Evolutionary conservation across 2,797 vertebrate genomes (phyloP), one percentile per base, ranked within the genome.

Genomic region (Iguana delicatissima): DNA sequence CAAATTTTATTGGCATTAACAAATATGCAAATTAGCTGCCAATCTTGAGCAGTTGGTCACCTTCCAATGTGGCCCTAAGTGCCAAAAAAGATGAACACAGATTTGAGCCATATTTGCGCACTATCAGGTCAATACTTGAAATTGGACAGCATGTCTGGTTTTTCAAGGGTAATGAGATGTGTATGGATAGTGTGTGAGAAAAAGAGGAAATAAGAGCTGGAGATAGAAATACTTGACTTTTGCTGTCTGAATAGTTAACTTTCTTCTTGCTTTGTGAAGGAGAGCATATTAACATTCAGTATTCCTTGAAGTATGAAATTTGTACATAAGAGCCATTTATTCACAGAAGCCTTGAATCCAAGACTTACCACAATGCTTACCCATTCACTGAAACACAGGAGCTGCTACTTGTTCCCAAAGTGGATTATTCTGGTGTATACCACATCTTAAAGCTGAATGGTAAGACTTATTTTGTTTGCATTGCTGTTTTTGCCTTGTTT

Each of bases 1-100:
- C 90, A 91, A 91, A 91, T 91, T 91, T 91, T 91, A 91, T 88
- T 91, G 90, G 90, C 90, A 91, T 91, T 91, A 91, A 84, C 90
- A 91, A 83, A 91, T 91, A 91, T 91, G 90, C 86, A 91, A 91
- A 91, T 91, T 88, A 91, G 90, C 90, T 91, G 90, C 90, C 90
- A 91, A 91, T 91, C 90, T 91, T 79, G 62, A 77, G 73, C 86
- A 91, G 90, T 91, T 91, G 90, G 90, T 91, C 90, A 91, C 86
- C 90, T 88, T 91, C 90, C 90, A 91, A 91, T 84, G 90, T 91
- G 86, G 86, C 86, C 90, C 90, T 91, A 91, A 91, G 90, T 91
- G 90, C 90, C 90, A 91, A 91, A 91, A 91, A 91, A 84, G 81
- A 91, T 88, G 90, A 91, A 88, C 90, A 91, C 90, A 91, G 90